Percentiles rank a stretch among this genome's conserved stretches.
Evolutionary conservation across 2,797 vertebrate species (phyloP).

Genomic region (Prunella strophiata): DNA sequence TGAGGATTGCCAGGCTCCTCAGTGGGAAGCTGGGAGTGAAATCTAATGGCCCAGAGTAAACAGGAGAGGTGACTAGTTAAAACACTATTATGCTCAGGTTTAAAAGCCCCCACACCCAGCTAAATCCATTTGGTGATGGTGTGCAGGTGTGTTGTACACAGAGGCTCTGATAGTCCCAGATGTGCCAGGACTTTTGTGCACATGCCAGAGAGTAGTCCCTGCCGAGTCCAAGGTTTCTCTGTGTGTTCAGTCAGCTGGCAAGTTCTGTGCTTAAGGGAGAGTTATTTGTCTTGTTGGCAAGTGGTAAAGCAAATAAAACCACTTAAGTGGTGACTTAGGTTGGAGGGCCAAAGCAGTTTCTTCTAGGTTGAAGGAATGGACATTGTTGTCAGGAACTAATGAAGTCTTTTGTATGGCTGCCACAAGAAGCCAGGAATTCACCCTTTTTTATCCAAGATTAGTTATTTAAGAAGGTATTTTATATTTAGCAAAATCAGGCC

Average conservation of each 20-base stretch:
- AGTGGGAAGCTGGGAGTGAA: neutral
- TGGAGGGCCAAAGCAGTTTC: neutral
- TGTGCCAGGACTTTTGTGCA: neutral
- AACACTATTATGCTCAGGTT: neutral
- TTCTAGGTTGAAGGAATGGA: neutral
- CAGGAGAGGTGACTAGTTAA: neutral
- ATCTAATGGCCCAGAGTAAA: neutral
- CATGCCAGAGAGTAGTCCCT: accelerated
- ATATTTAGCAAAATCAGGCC: neutral
- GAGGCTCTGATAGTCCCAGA: accelerated
- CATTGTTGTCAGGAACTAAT: neutral
- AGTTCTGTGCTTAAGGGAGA: neutral
- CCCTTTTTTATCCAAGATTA: neutral
- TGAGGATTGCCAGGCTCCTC: neutral
- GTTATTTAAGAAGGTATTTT: neutral
- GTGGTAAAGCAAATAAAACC: neutral
- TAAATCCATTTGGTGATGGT: neutral
- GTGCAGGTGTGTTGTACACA: neutral
- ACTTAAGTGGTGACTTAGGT: neutral
- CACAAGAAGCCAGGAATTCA: neutral
- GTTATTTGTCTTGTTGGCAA: neutral
- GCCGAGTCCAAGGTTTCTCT: neutral
- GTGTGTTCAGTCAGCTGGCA: neutral
- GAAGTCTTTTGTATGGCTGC: neutral
- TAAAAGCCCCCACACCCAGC: neutral